Evolutionary conservation across 2,888 invertebrate species (phyloP).

Genomic region (Chrysodeixis includens): DNA sequence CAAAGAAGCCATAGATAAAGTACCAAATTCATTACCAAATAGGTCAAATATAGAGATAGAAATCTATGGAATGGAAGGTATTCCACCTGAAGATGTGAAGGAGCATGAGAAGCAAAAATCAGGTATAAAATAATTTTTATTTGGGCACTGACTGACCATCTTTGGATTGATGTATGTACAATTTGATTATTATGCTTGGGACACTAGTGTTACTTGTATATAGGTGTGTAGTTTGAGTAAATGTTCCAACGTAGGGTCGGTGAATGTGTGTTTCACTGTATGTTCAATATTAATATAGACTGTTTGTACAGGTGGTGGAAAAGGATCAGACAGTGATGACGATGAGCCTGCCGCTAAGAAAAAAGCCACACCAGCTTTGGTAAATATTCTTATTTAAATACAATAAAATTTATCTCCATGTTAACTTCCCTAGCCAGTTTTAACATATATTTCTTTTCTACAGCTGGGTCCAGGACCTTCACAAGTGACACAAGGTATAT

Average conservation of each 20-base stretch:
- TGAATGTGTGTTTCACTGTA: conserved; percentile 6
- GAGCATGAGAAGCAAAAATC: conserved; percentile 97
- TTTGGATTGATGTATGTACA: conserved; percentile 84
- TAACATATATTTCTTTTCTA: conserved; percentile 1
- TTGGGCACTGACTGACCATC: conserved; percentile 69
- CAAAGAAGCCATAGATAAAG: conserved; percentile 99
- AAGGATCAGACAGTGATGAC: conserved; percentile 94
- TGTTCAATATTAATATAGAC: conserved; percentile 28
- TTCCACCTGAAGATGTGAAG: conserved; percentile 97
- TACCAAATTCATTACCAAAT: conserved; percentile 99
- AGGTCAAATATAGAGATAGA: conserved; percentile 99
- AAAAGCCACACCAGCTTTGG: conserved; percentile 90
- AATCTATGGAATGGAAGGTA: conserved; percentile 99
- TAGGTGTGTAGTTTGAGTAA: conserved; percentile 78
- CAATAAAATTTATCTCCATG: not conserved
- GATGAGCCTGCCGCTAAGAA: conserved; percentile 95
- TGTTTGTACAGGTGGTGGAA: conserved; percentile 89
- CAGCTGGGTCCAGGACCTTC: conserved; percentile 89
- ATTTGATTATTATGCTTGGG: conserved; percentile 77
- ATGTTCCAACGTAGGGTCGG: conserved; percentile 64
- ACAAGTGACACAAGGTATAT: conserved; percentile 89
- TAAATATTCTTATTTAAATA: conserved; percentile 65
- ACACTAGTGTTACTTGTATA: conserved; percentile 75
- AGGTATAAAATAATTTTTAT: conserved; percentile 82
- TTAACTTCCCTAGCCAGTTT: not conserved